These are phyloP conservation scores for Gallinago media DNA, from an alignment of 2,113 vertebrate species.

Conservation along the genomic window DNA sequence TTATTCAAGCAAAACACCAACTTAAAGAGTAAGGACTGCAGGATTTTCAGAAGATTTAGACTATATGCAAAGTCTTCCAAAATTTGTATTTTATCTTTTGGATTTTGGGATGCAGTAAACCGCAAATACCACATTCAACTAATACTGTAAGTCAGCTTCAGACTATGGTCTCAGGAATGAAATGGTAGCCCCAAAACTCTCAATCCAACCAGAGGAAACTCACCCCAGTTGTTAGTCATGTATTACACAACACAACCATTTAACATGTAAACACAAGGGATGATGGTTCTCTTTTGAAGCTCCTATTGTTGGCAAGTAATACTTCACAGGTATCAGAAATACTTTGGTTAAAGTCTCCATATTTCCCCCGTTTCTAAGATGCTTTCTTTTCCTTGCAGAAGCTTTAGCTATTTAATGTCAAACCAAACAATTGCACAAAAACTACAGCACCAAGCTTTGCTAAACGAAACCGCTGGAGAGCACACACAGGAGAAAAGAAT, in stretches of 20 bases:
- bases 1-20: conserved; percentile 10
- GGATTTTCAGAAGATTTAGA: not conserved
- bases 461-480: conserved; percentile 31
- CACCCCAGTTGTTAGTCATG: not conserved
- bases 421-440: conserved; percentile 31
- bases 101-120: conserved; percentile 7
- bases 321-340: conserved; percentile 49
- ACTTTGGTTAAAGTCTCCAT: not conserved
- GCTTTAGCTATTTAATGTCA: not conserved
- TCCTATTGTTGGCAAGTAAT: conserved; percentile 15
- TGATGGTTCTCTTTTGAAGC: not conserved
- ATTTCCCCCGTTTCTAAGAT: not conserved
- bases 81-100: not conserved
- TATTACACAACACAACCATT: not conserved
- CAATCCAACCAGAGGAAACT: not conserved
- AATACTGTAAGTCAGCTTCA: conserved; percentile 41
- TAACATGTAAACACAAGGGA: conserved; percentile 63
- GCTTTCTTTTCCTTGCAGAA: not conserved
- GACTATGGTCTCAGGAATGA: not conserved
- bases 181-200: not conserved
- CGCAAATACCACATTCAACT: not conserved
- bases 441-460: conserved; percentile 19
- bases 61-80: not conserved
- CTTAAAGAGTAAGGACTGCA: not conserved
- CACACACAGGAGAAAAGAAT: conserved; percentile 10